phyloP scores from a whole-genome alignment of 2,113 vertebrate species.

The Phyllostomus discolor region DNA sequence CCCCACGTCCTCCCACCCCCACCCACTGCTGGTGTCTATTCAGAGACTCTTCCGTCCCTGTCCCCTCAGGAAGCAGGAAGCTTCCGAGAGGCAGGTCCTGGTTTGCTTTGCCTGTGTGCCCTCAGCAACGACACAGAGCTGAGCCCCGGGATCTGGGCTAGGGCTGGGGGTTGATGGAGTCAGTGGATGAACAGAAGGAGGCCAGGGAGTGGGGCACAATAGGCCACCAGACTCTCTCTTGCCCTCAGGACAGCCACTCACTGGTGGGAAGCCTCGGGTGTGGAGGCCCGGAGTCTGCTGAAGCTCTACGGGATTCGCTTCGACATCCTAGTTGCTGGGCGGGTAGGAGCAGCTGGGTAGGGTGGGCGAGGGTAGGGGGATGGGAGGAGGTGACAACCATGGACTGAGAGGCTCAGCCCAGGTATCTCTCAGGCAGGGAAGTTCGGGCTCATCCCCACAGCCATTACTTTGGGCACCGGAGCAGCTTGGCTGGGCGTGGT shows the following conservation, averaged over 20 bases:
- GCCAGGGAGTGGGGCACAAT: background rate
- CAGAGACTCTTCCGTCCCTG: background rate
- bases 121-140: background rate
- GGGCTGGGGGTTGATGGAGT: background rate
- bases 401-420: background rate
- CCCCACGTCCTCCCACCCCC: too few relatives aligned
- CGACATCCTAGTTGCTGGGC: constrained; percentile 74
- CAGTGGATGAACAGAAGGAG: background rate
- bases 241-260: constrained; percentile 78
- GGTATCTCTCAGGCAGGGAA: constrained; percentile 79
- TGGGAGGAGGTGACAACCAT: fast-evolving
- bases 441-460: constrained; percentile 77
- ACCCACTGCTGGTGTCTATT: background rate
- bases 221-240: background rate
- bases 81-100: background rate
- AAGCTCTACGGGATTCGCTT: constrained; percentile 83
- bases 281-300: constrained; percentile 76
- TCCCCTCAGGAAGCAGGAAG: background rate
- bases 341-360: constrained; percentile 63
- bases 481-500: constrained; percentile 78
- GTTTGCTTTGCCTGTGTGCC: background rate
- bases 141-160: background rate
- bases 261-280: constrained; percentile 63
- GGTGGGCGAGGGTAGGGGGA: background rate
- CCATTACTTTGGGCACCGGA: constrained; percentile 72